Conservation (phyloP, 1,140 invertebrate species). For the Drosophila chauvacae region DNA sequence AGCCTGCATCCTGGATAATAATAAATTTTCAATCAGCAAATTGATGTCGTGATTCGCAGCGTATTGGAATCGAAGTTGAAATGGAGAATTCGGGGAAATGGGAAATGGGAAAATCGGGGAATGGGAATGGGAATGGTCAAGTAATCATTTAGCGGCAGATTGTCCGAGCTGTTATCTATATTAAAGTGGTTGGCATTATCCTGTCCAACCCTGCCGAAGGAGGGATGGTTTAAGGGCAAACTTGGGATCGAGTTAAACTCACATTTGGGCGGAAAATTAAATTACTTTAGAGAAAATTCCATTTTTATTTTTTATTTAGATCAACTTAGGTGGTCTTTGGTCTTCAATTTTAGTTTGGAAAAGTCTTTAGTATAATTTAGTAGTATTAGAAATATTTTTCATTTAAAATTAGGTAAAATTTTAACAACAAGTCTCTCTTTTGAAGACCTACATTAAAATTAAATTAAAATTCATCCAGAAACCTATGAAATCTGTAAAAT, state of each 20-base stretch:
- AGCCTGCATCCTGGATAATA: slow-evolving; percentile 46
- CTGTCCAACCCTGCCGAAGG: not conserved
- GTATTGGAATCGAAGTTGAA: slow-evolving; percentile 18
- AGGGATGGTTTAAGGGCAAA: not conserved
- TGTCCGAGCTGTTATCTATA: slow-evolving; percentile 70
- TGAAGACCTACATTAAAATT: not conserved
- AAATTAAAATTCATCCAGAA: not conserved
- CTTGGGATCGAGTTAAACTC: not conserved
- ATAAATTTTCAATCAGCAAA: slow-evolving; percentile 80
- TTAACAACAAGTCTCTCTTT: not conserved
- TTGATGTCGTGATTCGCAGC: slow-evolving; percentile 73
- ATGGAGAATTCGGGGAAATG: not conserved
- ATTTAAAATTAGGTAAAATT: not conserved
- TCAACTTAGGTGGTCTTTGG: not conserved
- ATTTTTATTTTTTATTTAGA: not conserved
- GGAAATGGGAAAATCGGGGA: not conserved
- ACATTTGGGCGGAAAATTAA: not conserved
- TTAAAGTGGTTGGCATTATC: slow-evolving; percentile 61
- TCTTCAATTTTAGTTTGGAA: not conserved
- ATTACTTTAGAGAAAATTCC: not conserved
- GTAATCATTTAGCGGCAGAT: slow-evolving; percentile 70
- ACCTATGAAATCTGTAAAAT: too few relatives aligned
- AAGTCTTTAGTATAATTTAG: too few relatives aligned
- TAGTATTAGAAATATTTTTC: too few relatives aligned
- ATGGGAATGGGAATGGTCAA: slow-evolving; percentile 38